Percentiles rank a stretch among this genome's conserved stretches.
Conservation (phyloP, 1,140 invertebrate genomes). For the Nylanderia fulva region DNA sequence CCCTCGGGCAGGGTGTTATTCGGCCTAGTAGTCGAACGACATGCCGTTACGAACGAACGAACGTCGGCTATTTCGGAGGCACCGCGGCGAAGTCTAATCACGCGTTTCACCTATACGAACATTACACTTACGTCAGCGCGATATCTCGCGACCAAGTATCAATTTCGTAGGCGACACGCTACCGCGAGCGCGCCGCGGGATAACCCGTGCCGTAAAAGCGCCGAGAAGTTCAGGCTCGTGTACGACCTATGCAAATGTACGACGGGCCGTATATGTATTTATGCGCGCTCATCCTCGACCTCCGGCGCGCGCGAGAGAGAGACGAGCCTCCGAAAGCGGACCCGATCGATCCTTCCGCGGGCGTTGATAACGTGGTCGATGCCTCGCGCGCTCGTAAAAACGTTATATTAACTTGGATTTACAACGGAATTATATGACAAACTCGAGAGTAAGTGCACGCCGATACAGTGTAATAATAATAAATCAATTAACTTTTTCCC, state of each 20-base stretch:
- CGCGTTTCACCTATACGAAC: constrained; percentile 70
- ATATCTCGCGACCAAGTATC: constrained; percentile 71
- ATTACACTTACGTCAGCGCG: constrained; percentile 72
- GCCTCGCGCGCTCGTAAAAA: not conserved
- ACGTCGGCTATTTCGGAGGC: constrained; percentile 45
- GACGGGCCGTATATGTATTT: constrained; percentile 54
- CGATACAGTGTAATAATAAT: not conserved
- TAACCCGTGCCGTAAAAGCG: constrained; percentile 59
- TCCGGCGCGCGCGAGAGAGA: constrained; percentile 34
- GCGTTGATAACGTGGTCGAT: constrained; percentile 48
- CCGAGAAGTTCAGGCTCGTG: constrained; percentile 71
- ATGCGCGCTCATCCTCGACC: constrained; percentile 60
- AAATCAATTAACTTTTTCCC: not conserved
- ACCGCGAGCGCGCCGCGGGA: constrained; percentile 55
- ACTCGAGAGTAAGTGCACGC: not conserved
- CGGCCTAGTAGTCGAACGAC: constrained; percentile 19
- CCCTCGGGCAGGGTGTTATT: constrained; percentile 11
- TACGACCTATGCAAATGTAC: constrained; percentile 79
- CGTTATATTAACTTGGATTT: constrained; percentile 10
- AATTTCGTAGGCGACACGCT: constrained; percentile 72
- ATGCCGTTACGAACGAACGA: constrained; percentile 43
- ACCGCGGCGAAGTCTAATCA: constrained; percentile 64
- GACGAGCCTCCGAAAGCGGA: constrained; percentile 34
- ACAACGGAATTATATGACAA: not conserved
- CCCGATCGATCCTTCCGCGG: constrained; percentile 47